Conservation (phyloP, 2,797 vertebrate species). For the Halcyon smyrnensis region DNA sequence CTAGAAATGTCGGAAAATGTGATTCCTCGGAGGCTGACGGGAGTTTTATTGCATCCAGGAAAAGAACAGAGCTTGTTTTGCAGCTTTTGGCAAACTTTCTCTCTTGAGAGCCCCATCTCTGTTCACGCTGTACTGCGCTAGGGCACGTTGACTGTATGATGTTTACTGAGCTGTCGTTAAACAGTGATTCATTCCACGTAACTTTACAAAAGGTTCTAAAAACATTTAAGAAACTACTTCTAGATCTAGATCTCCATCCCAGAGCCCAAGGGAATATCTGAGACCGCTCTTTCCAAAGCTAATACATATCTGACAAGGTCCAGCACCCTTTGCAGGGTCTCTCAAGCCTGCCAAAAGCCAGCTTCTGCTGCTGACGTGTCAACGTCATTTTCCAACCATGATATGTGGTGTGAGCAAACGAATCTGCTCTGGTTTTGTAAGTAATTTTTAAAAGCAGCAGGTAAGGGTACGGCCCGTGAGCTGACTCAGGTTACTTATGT, state of each 20-base stretch:
- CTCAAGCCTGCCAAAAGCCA: not conserved
- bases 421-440: not conserved
- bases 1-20: conserved; percentile 1
- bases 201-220: not conserved
- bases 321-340: not conserved
- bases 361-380: not conserved
- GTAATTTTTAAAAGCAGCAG: not conserved
- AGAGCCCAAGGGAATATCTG: not conserved
- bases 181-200: not conserved
- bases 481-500: not conserved
- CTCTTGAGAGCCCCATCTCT: not conserved
- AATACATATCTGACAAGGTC: not conserved
- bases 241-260: not conserved
- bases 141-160: not conserved
- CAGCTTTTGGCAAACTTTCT: not conserved
- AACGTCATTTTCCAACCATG: not conserved
- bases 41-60: not conserved
- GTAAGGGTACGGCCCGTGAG: not conserved
- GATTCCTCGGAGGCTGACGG: not conserved
- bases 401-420: not conserved
- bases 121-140: not conserved
- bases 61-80: not conserved
- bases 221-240: not conserved
- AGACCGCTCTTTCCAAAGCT: not conserved
- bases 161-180: conserved; percentile 4